Evolutionary conservation across 2,797 vertebrate genomes (phyloP).

Genomic region (Halcyon badia): DNA sequence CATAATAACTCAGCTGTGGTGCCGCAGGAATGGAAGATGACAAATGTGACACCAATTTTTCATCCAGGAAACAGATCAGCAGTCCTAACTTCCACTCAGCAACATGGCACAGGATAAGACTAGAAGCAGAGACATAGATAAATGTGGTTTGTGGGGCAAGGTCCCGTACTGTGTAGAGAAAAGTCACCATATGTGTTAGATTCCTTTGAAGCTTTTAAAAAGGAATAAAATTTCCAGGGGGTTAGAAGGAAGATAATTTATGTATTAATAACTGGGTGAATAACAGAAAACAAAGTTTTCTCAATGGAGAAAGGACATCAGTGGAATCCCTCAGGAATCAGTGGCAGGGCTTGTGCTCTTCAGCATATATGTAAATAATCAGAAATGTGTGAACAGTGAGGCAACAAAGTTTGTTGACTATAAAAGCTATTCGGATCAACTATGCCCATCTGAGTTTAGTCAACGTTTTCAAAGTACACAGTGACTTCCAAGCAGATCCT

Average conservation of each 20-base stretch:
- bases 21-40: conserved; percentile 1
- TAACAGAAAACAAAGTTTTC: conserved; percentile 9
- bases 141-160: neutral
- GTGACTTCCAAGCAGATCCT: neutral
- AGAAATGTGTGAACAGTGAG: neutral
- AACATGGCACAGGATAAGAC: neutral
- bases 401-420: neutral
- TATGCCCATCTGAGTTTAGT: neutral
- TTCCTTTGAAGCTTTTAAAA: neutral
- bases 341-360: neutral
- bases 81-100: neutral
- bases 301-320: neutral
- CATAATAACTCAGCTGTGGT: neutral
- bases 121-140: neutral
- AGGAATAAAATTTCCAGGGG: neutral
- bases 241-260: neutral
- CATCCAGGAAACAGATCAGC: neutral
- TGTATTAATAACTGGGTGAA: neutral
- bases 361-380: neutral
- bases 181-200: neutral
- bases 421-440: neutral
- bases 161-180: neutral
- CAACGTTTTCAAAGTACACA: neutral
- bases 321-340: neutral
- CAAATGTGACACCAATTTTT: neutral